Base-by-base conservation (phyloP, 2,888 invertebrate genomes). In the Sesia apiformis region DNA sequence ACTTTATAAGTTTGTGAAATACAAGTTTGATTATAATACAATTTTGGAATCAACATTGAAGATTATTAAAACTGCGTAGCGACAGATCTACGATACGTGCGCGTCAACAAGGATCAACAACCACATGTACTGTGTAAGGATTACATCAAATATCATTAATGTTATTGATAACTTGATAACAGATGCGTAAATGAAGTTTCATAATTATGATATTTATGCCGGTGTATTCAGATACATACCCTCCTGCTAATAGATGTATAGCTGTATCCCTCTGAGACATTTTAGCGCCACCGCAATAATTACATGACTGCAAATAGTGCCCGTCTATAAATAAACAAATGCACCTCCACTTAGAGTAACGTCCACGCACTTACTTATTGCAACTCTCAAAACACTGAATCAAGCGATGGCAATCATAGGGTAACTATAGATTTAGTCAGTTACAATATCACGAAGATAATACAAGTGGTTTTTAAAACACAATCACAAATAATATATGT, bases 181-280 rank as follows among this genome's bases (percentile, higher is more conserved):
- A 23, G 23, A 23, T 23, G 2, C 23, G 23, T 23, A 23, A 1
- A 23, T 23, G 23, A 23, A 23, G 23, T 23, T 23, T 23, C 23
- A 23, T 23, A n/a, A n/a, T n/a, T n/a, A 23, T 23, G 23, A 23
- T 23, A 23, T 23, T 23, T 23, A 23, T 23, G 23, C 23, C 23
- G 23, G 23, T 23, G 23, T 23, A 23, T 23, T 23, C 23, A 1
- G 23, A 23, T 23, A 93, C 96, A 93, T 91, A 98, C 98, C 97
- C 97, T 92, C 98, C 98, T 83, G 97, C 97, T 72, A 97, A 91
- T 74, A 98, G 93, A 91, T 98, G 97, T 89, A 97, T 97, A 69
- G 97, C 92, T 67, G 96, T 96, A 90, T 97, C 97, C 85, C 92
- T 92, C 84, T 94, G 94, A 91, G 93, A 92, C 94, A 93, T 94